Base-by-base conservation (phyloP, 2,797 vertebrate species). In the Cacajao melanocephalus region DNA sequence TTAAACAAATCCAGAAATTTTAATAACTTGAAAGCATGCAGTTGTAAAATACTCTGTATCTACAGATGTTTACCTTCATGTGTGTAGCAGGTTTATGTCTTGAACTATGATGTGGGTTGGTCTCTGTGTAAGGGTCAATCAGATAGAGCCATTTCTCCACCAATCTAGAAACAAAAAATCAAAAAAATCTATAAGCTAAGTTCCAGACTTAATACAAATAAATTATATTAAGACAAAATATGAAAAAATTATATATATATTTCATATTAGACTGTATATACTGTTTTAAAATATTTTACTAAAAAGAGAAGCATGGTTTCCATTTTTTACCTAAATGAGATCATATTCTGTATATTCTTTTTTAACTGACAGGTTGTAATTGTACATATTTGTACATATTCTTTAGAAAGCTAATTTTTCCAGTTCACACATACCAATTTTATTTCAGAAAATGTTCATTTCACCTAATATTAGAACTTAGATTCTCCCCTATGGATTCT, bases 1-100 rank as follows among this genome's bases (percentile, higher is more conserved):
- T 92, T 57, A 89, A 89, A 81, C 39, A 73, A 86, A 81, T 70
- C 14, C 55, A 88, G 57, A 92, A 95, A 67, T 80, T 57, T 41
- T 79, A 26, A 88, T 30, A 50, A 75, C 30, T 84, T 85, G 78
- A 50, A 92, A 26, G 15, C 52, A 28, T 41, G 22, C 78, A 84
- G 12, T 84, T 90, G 61, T 41, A 91, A 84, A 92, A 20, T 7
- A 92, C 52, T 46, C n/a, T 52, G 17, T 39, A 36, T 41, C 64
- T 52, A 81, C 11, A 57, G 41, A 39, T 76, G 50, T 92, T 85
- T 73, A 92, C 81, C 76, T 39, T 33, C 11, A 57, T 44, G 30
- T 10, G 11, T 76, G 26, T 76, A 78, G 70, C 64, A 76, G 39
- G 26, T 84, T 61, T 81, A 4, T 46, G 11, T 81, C 48, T 92